Conservation (phyloP, 2,113 vertebrate genomes). For the Otis tarda region DNA sequence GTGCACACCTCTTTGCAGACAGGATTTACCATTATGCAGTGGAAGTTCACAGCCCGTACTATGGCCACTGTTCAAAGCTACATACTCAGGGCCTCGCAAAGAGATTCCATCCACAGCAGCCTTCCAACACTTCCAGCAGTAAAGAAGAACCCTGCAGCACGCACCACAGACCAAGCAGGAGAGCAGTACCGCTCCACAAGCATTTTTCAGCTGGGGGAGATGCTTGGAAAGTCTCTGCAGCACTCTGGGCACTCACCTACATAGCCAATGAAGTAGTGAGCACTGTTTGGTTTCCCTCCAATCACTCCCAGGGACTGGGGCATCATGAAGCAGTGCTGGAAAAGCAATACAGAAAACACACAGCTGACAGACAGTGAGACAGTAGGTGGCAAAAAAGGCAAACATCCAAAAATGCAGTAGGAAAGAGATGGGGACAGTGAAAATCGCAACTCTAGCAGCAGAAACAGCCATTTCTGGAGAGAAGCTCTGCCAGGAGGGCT, state of each 20-base stretch:
- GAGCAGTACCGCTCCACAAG: background rate
- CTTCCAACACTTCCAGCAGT: background rate
- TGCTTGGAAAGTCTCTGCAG: background rate
- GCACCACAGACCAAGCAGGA: background rate
- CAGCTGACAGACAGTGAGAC: constrained; percentile 48
- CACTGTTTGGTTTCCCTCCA: constrained; percentile 97
- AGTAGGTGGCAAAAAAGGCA: constrained; percentile 17
- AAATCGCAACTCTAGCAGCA: background rate
- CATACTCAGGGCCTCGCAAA: background rate
- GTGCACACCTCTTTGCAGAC: background rate
- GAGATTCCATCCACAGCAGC: background rate
- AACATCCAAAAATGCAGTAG: background rate
- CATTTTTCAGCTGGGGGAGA: background rate
- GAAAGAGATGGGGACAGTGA: background rate
- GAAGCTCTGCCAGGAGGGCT: background rate
- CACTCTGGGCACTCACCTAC: constrained; percentile 82
- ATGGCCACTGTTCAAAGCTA: background rate
- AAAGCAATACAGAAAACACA: constrained; percentile 56
- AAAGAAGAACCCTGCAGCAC: background rate
- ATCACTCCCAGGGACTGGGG: constrained; percentile 97
- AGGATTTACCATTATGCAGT: background rate
- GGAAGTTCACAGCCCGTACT: background rate
- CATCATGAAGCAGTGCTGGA: constrained; percentile 97
- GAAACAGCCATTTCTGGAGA: background rate
- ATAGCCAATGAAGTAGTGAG: constrained; percentile 98